Base-by-base conservation (phyloP, 2,113 vertebrate genomes). In the Ciconia maguari region DNA sequence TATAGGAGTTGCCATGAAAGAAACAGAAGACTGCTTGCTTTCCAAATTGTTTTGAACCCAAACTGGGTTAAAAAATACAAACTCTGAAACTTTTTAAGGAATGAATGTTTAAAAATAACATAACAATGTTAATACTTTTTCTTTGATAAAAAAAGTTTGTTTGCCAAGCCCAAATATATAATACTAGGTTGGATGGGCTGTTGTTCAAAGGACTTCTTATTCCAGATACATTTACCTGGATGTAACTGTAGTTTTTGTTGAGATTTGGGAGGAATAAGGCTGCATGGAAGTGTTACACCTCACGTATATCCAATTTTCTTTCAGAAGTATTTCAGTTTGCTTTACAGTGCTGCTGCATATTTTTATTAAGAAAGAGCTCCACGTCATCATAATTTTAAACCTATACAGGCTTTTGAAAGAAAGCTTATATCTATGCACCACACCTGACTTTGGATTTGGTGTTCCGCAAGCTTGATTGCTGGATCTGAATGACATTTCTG, bases 251-350 rank as follows among this genome's bases (percentile, higher is more conserved):
- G 16, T 51, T 88, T 92, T 83, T n/a, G 32, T 3, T 54, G 16
- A 29, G 30, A 55, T 71, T 27, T 86, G 51, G 29, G 64, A 77
- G 42, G 10, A 85, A 62, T 19, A 46, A 80, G 3, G 1, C 22
- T 58, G 12, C 0, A 0, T 16, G 38, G 42, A 70, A 13, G 1
- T 36, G 12, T 60, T 85, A 29, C 15, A 30, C 7, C 11, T 71
- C 38, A 32, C 0, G 0, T 54, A 20, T 16, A 72, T 9, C 15
- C 34, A 46, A 26, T 30, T 13, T 25, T 15, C 6, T 82, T 85
- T 74, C 46, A n/a, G 10, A 92, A 46, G 9, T 38, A 25, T 66
- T 87, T 86, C 34, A 25, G 30, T 77, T 90, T 83, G 38, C 41
- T 29, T 79, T 24, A 36, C 6, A 7, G 20, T 17, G 5, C 32